A percentile compares a stretch with the other conserved stretches of the same genome.
Evolutionary conservation across 2,113 vertebrate species (phyloP).

Genomic region (Pollimyrus isidori): DNA sequence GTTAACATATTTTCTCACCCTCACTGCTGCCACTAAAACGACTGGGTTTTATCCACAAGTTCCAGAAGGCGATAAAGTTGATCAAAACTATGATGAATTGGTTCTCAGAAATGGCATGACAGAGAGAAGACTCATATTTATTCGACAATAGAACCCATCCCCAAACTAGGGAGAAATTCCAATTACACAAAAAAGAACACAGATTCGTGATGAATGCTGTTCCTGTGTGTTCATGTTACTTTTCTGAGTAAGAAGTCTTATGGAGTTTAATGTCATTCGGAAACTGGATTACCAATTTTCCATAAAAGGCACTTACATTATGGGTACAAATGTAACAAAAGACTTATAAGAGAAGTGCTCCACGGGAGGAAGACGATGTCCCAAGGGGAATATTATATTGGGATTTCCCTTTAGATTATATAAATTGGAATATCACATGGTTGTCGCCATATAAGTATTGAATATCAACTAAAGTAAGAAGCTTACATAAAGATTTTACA

Average conservation of each 20-base stretch:
- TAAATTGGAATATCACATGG: neutral
- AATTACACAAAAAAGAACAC: neutral
- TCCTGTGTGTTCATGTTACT: neutral
- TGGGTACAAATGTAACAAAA: neutral
- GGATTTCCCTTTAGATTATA: neutral
- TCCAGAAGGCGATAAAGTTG: neutral
- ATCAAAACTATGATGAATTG: neutral
- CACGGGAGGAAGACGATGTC: neutral
- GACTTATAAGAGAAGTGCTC: neutral
- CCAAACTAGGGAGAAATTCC: neutral
- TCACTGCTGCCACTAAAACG: neutral
- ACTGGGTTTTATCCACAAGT: neutral
- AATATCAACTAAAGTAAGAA: neutral
- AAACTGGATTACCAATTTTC: slow-evolving; percentile 4
- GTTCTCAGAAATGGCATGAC: neutral
- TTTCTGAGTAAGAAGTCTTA: neutral
- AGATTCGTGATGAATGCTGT: neutral
- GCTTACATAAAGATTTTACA: neutral
- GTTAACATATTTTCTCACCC: neutral
- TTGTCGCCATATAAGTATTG: neutral
- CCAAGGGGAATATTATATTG: slow-evolving; percentile 3
- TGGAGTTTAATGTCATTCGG: neutral
- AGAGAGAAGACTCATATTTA: neutral
- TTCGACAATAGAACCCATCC: neutral
- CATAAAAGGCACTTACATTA: neutral